Evolutionary conservation across 2,113 vertebrate species (phyloP).

Genomic region (Mesocricetus auratus): DNA sequence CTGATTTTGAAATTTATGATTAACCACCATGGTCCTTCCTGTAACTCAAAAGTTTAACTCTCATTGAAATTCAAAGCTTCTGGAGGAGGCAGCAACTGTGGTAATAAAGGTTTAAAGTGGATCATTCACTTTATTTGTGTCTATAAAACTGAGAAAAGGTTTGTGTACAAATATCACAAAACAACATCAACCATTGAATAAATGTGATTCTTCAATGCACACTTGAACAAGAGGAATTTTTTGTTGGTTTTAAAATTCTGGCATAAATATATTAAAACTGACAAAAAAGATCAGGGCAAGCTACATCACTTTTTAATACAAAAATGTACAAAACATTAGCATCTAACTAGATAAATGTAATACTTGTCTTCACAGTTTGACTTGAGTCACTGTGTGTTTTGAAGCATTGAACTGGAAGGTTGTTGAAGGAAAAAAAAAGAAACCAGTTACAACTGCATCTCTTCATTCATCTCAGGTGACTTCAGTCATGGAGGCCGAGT

Average conservation of each 20-base stretch:
- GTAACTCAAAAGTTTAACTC: conserved; percentile 73
- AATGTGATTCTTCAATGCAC: conserved; percentile 91
- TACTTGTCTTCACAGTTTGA: conserved; percentile 92
- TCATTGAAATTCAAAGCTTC: conserved; percentile 70
- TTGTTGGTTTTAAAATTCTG: conserved; percentile 89
- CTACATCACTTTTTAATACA: conserved; percentile 98
- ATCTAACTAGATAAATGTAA: conserved; percentile 97
- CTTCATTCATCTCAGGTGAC: conserved; percentile 95
- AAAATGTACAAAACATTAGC: conserved; percentile 99
- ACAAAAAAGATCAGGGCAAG: conserved; percentile 90
- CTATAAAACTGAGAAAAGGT: conserved; percentile 89
- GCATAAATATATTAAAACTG: conserved; percentile 94
- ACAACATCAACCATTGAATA: conserved; percentile 93
- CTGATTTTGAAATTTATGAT: conserved; percentile 62
- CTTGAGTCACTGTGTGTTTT: conserved; percentile 94
- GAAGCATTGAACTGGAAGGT: conserved; percentile 92
- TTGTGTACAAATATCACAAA: conserved; percentile 98
- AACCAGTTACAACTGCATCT: conserved; percentile 87
- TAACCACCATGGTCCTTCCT: conserved; percentile 64
- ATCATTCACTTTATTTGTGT: conserved; percentile 80
- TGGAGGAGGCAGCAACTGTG: conserved; percentile 81
- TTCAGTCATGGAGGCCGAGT: conserved; percentile 98
- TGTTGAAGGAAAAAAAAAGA: conserved; percentile 85
- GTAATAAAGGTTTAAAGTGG: conserved; percentile 87
- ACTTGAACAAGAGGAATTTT: conserved; percentile 90